These are phyloP conservation scores for Aurelia sp. DNA, from an alignment of 30 jellyfish, hydroid and myxozoan genomes.

Conservation along the genomic window DNA sequence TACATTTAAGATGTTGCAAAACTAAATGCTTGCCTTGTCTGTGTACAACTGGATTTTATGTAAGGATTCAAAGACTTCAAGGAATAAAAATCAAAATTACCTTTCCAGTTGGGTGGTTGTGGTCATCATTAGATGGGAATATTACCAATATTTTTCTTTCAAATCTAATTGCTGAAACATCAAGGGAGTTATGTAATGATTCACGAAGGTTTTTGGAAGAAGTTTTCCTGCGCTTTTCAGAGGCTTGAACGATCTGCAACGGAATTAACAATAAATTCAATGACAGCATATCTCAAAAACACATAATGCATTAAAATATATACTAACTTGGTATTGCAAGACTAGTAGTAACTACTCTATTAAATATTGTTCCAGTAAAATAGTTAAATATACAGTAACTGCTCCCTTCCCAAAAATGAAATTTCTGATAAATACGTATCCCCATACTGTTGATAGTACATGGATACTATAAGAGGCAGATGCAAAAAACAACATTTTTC, in stretches of 20 bases:
- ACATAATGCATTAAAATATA: too few species aligned
- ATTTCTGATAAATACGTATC: too few species aligned
- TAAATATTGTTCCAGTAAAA: too few species aligned
- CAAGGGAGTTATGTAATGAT: neutral
- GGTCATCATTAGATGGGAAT: slow-evolving; percentile 11
- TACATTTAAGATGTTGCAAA: too few species aligned
- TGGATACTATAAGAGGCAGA: too few species aligned
- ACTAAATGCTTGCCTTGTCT: neutral
- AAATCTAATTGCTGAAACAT: neutral
- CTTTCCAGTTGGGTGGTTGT: neutral
- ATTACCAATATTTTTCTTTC: neutral
- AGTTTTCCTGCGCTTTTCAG: slow-evolving; percentile 2
- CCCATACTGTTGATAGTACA: too few species aligned
- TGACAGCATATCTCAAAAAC: too few species aligned
- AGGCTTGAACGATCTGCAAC: neutral
- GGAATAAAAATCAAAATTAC: neutral
- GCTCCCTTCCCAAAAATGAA: too few species aligned
- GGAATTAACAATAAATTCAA: neutral
- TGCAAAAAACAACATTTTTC: too few species aligned
- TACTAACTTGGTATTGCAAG: too few species aligned
- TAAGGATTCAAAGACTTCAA: neutral
- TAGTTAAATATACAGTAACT: too few species aligned
- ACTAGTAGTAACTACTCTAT: too few species aligned
- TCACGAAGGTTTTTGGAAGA: slow-evolving; percentile 1
- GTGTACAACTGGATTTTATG: neutral